phyloP scores from a whole-genome alignment of 2,113 vertebrate genomes.

The Cyprinodon brontotheroides region DNA sequence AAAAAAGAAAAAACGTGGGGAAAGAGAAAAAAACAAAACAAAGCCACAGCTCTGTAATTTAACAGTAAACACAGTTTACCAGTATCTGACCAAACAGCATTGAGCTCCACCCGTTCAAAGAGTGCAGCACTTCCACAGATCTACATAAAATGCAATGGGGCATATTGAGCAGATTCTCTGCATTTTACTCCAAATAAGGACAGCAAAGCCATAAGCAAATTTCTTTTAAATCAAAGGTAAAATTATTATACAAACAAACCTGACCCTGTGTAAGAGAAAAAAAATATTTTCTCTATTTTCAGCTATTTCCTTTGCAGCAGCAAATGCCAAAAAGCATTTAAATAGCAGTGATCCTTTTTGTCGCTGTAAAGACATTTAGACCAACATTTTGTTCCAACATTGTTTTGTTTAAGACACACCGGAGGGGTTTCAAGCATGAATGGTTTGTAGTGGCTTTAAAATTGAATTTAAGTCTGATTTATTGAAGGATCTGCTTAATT shows the following conservation, averaged over 20 bases:
- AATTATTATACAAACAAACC: neutral
- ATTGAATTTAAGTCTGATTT: too few relatives aligned
- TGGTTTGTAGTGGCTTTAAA: too few relatives aligned
- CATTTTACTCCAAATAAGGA: neutral
- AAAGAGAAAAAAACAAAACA: slow-evolving; percentile 42
- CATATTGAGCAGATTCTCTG: neutral
- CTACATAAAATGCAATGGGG: neutral
- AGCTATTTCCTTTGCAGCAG: neutral
- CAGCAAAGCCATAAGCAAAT: too few relatives aligned
- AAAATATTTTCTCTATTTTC: neutral
- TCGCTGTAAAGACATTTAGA: neutral
- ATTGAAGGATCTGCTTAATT: neutral
- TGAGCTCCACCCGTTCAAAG: slow-evolving; percentile 35
- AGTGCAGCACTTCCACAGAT: slow-evolving; percentile 1
- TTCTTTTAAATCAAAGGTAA: neutral
- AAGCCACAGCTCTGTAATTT: slow-evolving; percentile 54
- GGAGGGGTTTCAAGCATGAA: too few relatives aligned
- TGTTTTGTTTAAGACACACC: neutral
- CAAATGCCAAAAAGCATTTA: too few relatives aligned
- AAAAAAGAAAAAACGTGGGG: too few relatives aligned
- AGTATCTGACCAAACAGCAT: slow-evolving; percentile 41
- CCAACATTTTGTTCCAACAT: neutral
- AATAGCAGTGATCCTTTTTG: neutral
- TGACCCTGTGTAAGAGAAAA: neutral
- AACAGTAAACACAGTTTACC: slow-evolving; percentile 54